A percentile compares a stretch with the other conserved stretches of the same genome.
Evolutionary conservation across 2,888 invertebrate species (phyloP).

Genomic region (Prosapia bicincta): DNA sequence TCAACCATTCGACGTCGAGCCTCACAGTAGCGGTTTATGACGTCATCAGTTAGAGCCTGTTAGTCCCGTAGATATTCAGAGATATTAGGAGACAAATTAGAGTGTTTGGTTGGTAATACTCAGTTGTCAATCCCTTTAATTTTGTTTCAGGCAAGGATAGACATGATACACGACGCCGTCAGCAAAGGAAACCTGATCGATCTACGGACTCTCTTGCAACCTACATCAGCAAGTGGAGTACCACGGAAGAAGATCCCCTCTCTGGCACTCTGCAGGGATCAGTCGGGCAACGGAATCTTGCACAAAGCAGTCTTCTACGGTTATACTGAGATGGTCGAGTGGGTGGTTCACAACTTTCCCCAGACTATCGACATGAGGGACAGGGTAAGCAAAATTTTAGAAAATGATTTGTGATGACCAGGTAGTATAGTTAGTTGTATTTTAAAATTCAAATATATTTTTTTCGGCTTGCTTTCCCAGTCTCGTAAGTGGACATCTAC

Average conservation of each 20-base stretch:
- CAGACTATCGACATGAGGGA: conserved; percentile 63
- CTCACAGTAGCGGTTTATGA: too few species aligned
- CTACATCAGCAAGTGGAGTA: conserved; percentile 2
- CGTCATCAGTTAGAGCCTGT: too few species aligned
- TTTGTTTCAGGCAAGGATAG: conserved; percentile 50
- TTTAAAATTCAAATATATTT: too few species aligned
- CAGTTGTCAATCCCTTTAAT: neutral
- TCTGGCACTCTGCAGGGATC: conserved; percentile 61
- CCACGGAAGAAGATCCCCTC: conserved; percentile 53
- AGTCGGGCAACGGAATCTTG: conserved; percentile 66
- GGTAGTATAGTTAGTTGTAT: too few species aligned
- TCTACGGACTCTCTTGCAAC: conserved; percentile 35
- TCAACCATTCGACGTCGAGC: too few species aligned
- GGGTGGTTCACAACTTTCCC: conserved; percentile 66
- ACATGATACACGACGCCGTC: conserved; percentile 71
- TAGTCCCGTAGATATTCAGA: too few species aligned
- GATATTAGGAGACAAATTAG: too few species aligned
- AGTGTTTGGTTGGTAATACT: too few species aligned
- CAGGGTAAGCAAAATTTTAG: too few species aligned
- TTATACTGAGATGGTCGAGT: conserved; percentile 66
- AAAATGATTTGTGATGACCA: too few species aligned
- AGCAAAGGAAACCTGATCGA: conserved; percentile 68
- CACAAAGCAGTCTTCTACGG: conserved; percentile 79
- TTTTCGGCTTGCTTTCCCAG: too few species aligned
- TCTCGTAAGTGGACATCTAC: too few species aligned